Conservation (phyloP, 2,797 vertebrate genomes). For the Ambastaia sidthimunki region DNA sequence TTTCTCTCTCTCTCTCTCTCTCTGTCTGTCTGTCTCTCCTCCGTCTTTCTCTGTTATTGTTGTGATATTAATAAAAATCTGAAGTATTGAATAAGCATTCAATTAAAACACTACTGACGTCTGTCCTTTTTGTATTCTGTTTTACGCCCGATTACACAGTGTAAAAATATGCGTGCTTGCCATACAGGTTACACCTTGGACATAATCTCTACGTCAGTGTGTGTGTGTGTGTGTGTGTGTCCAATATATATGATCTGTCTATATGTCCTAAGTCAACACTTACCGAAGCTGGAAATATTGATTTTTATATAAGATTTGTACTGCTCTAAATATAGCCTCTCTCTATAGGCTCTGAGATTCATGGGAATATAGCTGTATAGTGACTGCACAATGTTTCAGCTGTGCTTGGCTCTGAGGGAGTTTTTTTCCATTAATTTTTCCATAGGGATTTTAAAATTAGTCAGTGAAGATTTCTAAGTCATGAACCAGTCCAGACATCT, state of each 20-base stretch:
- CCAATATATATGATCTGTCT: background rate
- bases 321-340: background rate
- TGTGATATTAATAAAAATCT: background rate
- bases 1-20: background rate
- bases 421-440: background rate
- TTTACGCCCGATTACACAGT: background rate
- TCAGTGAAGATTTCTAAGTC: background rate
- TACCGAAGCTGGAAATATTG: background rate
- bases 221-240: background rate
- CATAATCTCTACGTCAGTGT: background rate
- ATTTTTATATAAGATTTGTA: background rate
- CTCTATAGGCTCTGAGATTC: background rate
- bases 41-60: background rate
- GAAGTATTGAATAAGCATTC: background rate
- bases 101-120: background rate
- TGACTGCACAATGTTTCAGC: background rate
- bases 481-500: background rate
- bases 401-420: background rate
- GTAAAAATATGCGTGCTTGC: background rate
- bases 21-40: background rate
- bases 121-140: background rate
- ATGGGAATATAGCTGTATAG: background rate
- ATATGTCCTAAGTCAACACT: background rate
- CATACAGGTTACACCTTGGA: constrained; percentile 1
- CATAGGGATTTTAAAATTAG: background rate